Conservation (phyloP, 2,888 invertebrate species). For the Drosophila parthenogenetica region DNA sequence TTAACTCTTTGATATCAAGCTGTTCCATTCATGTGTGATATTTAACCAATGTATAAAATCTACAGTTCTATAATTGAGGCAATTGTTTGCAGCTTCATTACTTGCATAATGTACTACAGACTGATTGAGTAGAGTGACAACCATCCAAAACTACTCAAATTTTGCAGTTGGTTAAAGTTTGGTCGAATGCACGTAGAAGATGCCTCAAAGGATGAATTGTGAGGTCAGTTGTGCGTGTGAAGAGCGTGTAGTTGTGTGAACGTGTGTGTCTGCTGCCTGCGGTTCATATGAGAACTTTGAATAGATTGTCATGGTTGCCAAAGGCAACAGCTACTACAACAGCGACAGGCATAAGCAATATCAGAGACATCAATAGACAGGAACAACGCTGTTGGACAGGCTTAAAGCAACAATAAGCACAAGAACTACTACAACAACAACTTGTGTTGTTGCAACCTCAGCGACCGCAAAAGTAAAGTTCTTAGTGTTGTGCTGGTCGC, state of each 20-base stretch:
- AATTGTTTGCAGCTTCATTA: constrained; percentile 37
- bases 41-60: not conserved
- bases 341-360: constrained; percentile 23
- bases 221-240: no score
- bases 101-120: constrained; percentile 39
- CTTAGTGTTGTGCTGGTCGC: constrained; percentile 69
- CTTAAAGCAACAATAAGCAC: constrained; percentile 39
- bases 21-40: not conserved
- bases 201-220: constrained; percentile 34
- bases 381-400: constrained; percentile 54
- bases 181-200: constrained; percentile 5
- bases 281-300: constrained; percentile 36
- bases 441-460: constrained; percentile 34
- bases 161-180: constrained; percentile 34
- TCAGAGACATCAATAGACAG: constrained; percentile 53
- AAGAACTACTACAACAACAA: constrained; percentile 25
- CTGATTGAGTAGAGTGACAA: not conserved
- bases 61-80: not conserved
- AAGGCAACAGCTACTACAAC: constrained; percentile 35
- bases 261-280: constrained; percentile 30
- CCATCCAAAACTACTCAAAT: constrained; percentile 23
- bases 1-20: not conserved
- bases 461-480: constrained; percentile 76
- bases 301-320: constrained; percentile 48
- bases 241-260: not conserved